Evolutionary conservation across 2,797 vertebrate genomes (phyloP).

Genomic region (Lithobates pipiens): DNA sequence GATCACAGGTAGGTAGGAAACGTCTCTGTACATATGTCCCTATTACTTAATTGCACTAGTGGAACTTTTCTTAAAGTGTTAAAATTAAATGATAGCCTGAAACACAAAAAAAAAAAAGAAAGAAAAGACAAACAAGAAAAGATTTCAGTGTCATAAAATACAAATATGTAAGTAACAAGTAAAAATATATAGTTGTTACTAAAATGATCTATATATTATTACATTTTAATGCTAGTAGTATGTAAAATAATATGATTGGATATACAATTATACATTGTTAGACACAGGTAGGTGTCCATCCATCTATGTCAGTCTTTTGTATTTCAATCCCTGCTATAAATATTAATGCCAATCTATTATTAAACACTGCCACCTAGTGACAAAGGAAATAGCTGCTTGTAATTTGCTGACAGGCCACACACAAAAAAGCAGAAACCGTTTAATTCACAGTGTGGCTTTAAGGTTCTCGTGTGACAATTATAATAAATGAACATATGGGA

Average conservation of each 20-base stretch:
- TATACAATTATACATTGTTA: neutral
- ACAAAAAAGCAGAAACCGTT: neutral
- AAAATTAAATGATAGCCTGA: too few species aligned
- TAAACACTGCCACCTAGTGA: conserved; percentile 50
- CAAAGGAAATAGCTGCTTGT: neutral
- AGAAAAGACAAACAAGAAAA: neutral
- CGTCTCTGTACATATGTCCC: too few species aligned
- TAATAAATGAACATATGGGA: conserved; percentile 10
- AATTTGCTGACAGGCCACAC: neutral
- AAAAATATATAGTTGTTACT: neutral
- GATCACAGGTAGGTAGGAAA: too few species aligned
- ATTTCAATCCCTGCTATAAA: neutral
- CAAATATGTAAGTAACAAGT: neutral
- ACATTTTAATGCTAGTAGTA: neutral
- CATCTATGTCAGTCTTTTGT: neutral
- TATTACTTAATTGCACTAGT: too few species aligned
- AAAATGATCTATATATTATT: too few species aligned
- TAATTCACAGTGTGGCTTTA: neutral
- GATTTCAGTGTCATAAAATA: neutral
- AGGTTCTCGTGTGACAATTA: neutral
- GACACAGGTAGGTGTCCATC: neutral
- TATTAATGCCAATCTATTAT: conserved; percentile 1
- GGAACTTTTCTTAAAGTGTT: too few species aligned
- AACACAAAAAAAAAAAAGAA: too few species aligned
- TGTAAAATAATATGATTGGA: neutral